Percentiles rank a stretch among this genome's conserved stretches.
Conservation (phyloP, 2,888 invertebrate genomes). For the Xanthorhoe designata region DNA sequence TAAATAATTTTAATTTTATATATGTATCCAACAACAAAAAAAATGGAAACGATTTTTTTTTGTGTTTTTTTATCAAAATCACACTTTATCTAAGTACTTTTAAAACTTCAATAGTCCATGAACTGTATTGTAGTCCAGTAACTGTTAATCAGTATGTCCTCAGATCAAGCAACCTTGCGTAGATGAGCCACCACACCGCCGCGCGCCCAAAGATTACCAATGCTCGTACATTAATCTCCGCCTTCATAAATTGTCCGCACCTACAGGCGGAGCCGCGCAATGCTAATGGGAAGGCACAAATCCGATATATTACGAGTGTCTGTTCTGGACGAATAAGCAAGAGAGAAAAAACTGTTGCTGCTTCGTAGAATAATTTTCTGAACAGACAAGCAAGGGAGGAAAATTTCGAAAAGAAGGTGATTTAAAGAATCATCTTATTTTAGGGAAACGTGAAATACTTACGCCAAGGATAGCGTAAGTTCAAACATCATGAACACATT, state of each 20-base stretch:
- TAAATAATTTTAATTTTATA: too few species aligned
- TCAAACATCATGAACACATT: too few species aligned
- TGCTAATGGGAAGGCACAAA: slow-evolving; percentile 38
- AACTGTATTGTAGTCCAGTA: not conserved
- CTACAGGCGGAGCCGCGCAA: slow-evolving; percentile 35
- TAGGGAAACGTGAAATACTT: too few species aligned
- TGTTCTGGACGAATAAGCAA: slow-evolving; percentile 31
- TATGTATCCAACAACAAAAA: too few species aligned
- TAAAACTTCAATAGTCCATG: not conserved
- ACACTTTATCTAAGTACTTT: not conserved
- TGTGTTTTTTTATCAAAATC: too few species aligned
- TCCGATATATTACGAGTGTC: slow-evolving; percentile 40
- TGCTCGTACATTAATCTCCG: slow-evolving; percentile 37
- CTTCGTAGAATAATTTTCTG: not conserved
- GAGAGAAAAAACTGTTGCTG: not conserved
- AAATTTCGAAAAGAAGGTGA: too few species aligned
- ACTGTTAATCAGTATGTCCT: not conserved
- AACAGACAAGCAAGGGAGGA: too few species aligned
- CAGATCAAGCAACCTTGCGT: slow-evolving; percentile 29
- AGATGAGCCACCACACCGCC: slow-evolving; percentile 18
- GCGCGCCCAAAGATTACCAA: slow-evolving; percentile 30
- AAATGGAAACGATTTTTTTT: too few species aligned
- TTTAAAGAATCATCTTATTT: too few species aligned
- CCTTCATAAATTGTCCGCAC: slow-evolving; percentile 42
- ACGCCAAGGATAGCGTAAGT: too few species aligned